Conservation (phyloP, 2,888 invertebrate genomes). For the Lasioglossum morio region DNA sequence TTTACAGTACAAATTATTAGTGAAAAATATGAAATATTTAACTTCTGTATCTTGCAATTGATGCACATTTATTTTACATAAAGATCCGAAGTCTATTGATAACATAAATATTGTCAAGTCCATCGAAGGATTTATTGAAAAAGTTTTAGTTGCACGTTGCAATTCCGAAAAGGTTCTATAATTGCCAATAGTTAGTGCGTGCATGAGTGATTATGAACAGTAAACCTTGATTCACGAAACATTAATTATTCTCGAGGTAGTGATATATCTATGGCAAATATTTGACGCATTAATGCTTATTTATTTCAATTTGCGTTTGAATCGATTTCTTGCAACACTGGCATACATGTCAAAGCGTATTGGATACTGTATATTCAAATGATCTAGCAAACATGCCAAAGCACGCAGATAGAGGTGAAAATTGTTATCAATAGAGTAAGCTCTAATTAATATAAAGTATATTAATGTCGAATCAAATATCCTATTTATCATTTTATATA, state of each 20-base stretch:
- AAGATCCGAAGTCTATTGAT: too few species aligned
- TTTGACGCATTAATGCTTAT: not conserved
- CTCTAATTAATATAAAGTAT: not conserved
- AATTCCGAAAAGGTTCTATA: not conserved
- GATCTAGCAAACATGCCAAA: not conserved
- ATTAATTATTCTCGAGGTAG: not conserved
- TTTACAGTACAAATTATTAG: too few species aligned
- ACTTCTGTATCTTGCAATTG: too few species aligned
- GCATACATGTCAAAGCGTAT: not conserved
- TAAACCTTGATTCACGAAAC: not conserved
- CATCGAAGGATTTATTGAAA: too few species aligned
- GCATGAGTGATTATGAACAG: not conserved
- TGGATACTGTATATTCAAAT: not conserved
- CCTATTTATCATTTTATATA: not conserved
- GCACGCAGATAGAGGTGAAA: not conserved
- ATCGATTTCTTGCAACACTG: not conserved
- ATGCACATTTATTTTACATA: too few species aligned
- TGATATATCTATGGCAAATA: not conserved
- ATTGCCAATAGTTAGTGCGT: not conserved
- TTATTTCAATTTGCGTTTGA: not conserved
- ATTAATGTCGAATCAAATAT: not conserved
- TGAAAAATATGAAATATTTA: too few species aligned
- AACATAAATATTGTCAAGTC: too few species aligned
- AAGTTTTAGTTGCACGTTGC: not conserved
- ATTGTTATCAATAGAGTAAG: not conserved